A percentile compares a stretch with the other conserved stretches of the same genome.
Evolutionary conservation across 2,797 vertebrate species (phyloP).

Genomic region (Kryptolebias ocellatus): DNA sequence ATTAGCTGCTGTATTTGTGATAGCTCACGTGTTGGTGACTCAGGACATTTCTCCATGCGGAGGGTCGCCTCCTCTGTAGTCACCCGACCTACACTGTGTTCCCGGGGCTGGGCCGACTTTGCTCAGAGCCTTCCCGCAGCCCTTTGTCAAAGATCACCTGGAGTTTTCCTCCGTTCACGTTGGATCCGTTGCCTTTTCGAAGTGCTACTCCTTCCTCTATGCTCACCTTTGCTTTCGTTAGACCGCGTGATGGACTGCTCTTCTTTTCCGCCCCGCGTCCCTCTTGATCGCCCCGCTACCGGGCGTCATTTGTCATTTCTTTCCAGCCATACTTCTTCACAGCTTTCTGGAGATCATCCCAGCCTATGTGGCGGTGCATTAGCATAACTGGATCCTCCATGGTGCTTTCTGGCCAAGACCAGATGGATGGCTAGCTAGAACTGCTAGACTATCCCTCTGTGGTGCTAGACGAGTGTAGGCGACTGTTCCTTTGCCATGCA

Average conservation of each 20-base stretch:
- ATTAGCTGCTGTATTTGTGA: constrained; percentile 41
- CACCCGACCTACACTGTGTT: constrained; percentile 73
- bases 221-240: constrained; percentile 29
- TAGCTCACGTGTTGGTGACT: constrained; percentile 63
- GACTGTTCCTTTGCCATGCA: constrained; percentile 67
- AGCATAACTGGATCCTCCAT: constrained; percentile 62
- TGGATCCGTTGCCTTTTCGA: constrained; percentile 49
- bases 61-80: constrained; percentile 61
- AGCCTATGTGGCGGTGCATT: constrained; percentile 54
- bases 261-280: constrained; percentile 32
- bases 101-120: constrained; percentile 41
- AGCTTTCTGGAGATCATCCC: constrained; percentile 63
- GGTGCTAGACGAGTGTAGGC: constrained; percentile 80
- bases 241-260: constrained; percentile 22
- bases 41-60: constrained; percentile 67
- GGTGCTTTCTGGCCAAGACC: constrained; percentile 76
- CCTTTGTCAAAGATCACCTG: constrained; percentile 34
- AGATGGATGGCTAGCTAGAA: constrained; percentile 71
- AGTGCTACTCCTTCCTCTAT: constrained; percentile 26
- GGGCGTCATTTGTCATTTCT: constrained; percentile 56
- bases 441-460: constrained; percentile 70
- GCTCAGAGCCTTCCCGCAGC: constrained; percentile 33
- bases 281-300: constrained; percentile 40
- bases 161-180: constrained; percentile 17
- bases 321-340: constrained; percentile 67